Evolutionary conservation across 1,140 invertebrate species (phyloP), one percentile per base, ranked within the genome.

Genomic region (Trichoplusia ni): DNA sequence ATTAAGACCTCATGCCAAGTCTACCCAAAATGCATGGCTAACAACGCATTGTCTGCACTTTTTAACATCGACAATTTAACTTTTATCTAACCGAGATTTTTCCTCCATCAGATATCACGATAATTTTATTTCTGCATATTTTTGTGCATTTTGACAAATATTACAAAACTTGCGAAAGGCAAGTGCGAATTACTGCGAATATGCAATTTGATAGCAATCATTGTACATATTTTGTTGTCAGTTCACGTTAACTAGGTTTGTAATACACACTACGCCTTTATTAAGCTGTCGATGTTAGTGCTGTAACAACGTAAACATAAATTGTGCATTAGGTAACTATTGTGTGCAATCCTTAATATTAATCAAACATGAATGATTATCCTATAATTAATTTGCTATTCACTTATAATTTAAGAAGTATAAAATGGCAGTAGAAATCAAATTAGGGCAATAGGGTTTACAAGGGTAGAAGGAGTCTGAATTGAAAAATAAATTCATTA

Each of bases 331-430:
- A 49, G 58, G 58, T 61, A 61, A 19, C 44, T 61, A 61, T 61
- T 61, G 31, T 61, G 58, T 49, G 44, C 54, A 58, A 29, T 16
- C 25, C 54, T 58, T 58, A 58, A 2, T n/a, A 19, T 58, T 58
- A 58, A 11, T 31, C 38, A 44, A 58, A 58, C 54, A 58, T 18
- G 54, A 58, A 42, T 58, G 16, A 56, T 29, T 58, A 46, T 60
- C 27, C 42, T 60, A 60, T 35, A 31, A 46, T 47, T 46, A 46
- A 47, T 46, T 60, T 23, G 29, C 29, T 60, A 46, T 46, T 60
- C 47, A n/a, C 40, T 35, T 60, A 60, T 9, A 21, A 60, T 60
- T n/a, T 60, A 60, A 33, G 56, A 60, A 47, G 56, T 60, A 60
- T 60, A 60, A 47, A 60, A 37, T 47, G 40, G 56, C 42, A 60